A percentile compares a stretch with the other conserved stretches of the same genome.
Evolutionary conservation across 2,888 invertebrate genomes (phyloP).

Genomic region (Meteorus colon): DNA sequence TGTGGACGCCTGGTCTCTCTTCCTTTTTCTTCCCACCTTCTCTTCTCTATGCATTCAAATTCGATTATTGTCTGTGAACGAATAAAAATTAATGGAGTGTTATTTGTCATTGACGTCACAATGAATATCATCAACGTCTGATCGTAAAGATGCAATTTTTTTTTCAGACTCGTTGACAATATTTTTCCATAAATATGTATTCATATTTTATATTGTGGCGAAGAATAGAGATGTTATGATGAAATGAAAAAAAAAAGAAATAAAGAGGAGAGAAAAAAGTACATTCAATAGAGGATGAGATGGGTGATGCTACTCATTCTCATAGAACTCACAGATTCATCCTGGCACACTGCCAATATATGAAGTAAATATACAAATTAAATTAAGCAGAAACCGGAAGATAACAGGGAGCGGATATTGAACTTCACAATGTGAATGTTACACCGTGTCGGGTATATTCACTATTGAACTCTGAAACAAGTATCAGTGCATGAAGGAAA

Average conservation of each 20-base stretch:
- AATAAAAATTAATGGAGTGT: slow-evolving; percentile 35
- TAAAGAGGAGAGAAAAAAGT: neutral
- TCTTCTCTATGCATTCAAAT: neutral
- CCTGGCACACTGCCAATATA: slow-evolving; percentile 58
- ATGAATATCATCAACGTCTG: slow-evolving; percentile 20
- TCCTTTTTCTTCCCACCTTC: neutral
- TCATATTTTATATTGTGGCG: neutral
- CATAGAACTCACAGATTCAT: slow-evolving; percentile 43
- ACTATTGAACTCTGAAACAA: neutral
- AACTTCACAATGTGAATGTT: neutral
- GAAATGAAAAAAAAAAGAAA: neutral
- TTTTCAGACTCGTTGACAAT: neutral
- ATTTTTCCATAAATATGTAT: slow-evolving; percentile 6
- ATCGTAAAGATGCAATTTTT: neutral
- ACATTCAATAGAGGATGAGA: slow-evolving; percentile 10
- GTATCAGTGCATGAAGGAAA: neutral
- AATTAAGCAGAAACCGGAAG: slow-evolving; percentile 62
- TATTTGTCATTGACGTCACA: slow-evolving; percentile 25
- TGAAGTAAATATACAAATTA: slow-evolving; percentile 64
- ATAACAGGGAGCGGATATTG: slow-evolving; percentile 48
- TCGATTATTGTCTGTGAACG: slow-evolving; percentile 29
- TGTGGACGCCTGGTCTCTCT: neutral
- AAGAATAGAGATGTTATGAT: neutral
- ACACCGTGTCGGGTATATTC: neutral
- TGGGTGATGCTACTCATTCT: slow-evolving; percentile 38